Base-by-base conservation (phyloP, 2,888 invertebrate species). In the Leptinotarsa haldemani region DNA sequence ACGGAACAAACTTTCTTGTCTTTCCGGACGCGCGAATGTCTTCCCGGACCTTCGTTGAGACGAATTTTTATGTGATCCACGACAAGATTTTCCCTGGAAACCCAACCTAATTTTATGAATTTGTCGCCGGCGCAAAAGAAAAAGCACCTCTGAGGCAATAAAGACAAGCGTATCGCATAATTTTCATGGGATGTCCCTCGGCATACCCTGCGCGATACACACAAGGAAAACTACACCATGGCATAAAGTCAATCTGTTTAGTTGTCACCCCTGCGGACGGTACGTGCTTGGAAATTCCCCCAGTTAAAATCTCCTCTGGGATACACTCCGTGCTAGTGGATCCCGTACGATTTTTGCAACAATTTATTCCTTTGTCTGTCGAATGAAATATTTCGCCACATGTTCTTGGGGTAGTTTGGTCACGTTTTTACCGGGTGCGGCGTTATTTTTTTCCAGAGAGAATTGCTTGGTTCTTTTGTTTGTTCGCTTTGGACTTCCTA, bases 211-310 rank as follows among this genome's bases (percentile, higher is more conserved):
- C 75, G 70, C 15, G 15, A 50, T n/a, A 72, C 58, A 65, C 74
- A 74, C 74, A 71, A 70, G 67, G 70, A 74, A 71, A 74, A 75
- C 77, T 74, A 73, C 71, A 74, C 75, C 56, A 58, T 78, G 79
- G 80, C 82, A 83, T 81, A 82, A 82, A 83, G 82, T 82, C 83
- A 83, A 83, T 83, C 83, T 82, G 83, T 83, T 83, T 83, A 81
- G 83, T 82, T 83, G 83, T 81, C 83, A 79, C 82, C 82, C 82
- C 79, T 79, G 79, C 77, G 79, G 80, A 74, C 73, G 71, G 72
- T 74, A 82, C 83, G 83, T 81, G 83, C 76, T 68, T 74, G 69
- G 83, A 81, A 83, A 82, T 76, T 75, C 71, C 71, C 71, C 77
- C 66, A 74, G 75, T 75, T 78, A 78, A 80, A 75, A 75, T 74